Base-by-base conservation (phyloP, 2,888 invertebrate species). In the Andrena praecox region DNA sequence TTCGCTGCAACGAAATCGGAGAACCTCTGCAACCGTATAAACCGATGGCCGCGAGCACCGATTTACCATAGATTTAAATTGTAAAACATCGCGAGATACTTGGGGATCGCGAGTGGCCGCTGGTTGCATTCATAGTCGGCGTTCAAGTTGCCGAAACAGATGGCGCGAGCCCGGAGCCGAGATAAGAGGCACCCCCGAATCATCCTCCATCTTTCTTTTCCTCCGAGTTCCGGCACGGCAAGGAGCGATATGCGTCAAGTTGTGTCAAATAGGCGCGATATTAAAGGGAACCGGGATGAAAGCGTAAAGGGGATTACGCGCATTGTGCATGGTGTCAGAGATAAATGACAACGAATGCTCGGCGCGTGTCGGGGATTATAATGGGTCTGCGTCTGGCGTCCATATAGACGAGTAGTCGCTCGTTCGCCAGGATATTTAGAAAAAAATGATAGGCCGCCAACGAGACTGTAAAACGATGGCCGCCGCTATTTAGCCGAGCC, bases 341-440 rank as follows among this genome's bases (percentile, higher is more conserved):
- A 87, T 87, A 88, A 86, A 87, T 84, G 85, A 86, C 88, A 85
- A 87, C 85, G 85, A 87, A 87, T 82, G 87, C 74, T 82, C 77
- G 85, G 69, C 77, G 81, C 87, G 87, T 83, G 87, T 85, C 77
- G 85, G 31, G 81, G 78, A 87, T 87, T 67, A 80, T 87, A 83
- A 83, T 77, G 73, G 60, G 64, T 87, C 84, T 84, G 84, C 73
- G 74, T 67, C 73, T 80, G 86, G 80, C 85, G 70, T 84, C 73
- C 75, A 48, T 78, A 78, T 66, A 86, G 80, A 79, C 73, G 77
- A 66, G 73, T 54, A 7, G 42, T 31, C n/a, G 64, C 29, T 71
- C 76, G 73, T 48, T 29, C 59, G 6, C 29, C 20, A 2, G 56
- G 52, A 56, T 73, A 79, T 83, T 77, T 71, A 6, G 52, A 68